These are phyloP conservation scores for Agelas oroides DNA, from an alignment of 37 sponge, comb jelly and placozoan species.

Conservation along the genomic window DNA sequence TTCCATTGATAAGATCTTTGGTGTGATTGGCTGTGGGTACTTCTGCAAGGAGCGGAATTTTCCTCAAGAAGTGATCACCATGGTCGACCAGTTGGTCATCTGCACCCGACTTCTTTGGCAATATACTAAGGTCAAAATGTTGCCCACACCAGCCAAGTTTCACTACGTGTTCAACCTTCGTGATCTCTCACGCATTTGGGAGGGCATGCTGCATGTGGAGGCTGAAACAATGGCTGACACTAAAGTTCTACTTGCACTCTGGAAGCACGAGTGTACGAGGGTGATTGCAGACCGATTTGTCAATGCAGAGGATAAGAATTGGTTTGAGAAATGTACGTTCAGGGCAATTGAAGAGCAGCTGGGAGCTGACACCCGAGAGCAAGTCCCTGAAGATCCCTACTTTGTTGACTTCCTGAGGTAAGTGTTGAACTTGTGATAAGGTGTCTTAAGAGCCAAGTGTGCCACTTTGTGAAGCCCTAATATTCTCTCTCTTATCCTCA, in stretches of 20 bases:
- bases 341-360: slow-evolving; percentile 77
- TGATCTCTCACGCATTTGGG: slow-evolving; percentile 99
- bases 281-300: slow-evolving; percentile 99
- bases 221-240: slow-evolving; percentile 53
- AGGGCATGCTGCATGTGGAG: slow-evolving; percentile 90
- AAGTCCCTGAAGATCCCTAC: slow-evolving; percentile 90
- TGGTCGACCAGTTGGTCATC: slow-evolving; percentile 78
- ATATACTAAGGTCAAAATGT: slow-evolving; percentile 93
- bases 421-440: too few species aligned
- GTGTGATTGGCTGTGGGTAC: slow-evolving; percentile 90
- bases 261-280: slow-evolving; percentile 95
- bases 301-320: slow-evolving; percentile 90
- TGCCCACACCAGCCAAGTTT: slow-evolving; percentile 99
- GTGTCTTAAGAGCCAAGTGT: too few species aligned
- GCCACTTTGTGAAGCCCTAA: too few species aligned
- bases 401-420: slow-evolving; percentile 98
- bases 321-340: slow-evolving; percentile 80
- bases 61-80: slow-evolving; percentile 49
- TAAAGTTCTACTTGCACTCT: slow-evolving; percentile 78
- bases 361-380: slow-evolving; percentile 41
- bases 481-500: too few species aligned
- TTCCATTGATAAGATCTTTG: slow-evolving; percentile 98
- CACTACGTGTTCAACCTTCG: slow-evolving; percentile 99
- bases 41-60: slow-evolving; percentile 92
- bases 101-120: slow-evolving; percentile 95